These are phyloP conservation scores for Porites rus DNA, from an alignment of 92 coral and sea anemone species.

Conservation along the genomic window DNA sequence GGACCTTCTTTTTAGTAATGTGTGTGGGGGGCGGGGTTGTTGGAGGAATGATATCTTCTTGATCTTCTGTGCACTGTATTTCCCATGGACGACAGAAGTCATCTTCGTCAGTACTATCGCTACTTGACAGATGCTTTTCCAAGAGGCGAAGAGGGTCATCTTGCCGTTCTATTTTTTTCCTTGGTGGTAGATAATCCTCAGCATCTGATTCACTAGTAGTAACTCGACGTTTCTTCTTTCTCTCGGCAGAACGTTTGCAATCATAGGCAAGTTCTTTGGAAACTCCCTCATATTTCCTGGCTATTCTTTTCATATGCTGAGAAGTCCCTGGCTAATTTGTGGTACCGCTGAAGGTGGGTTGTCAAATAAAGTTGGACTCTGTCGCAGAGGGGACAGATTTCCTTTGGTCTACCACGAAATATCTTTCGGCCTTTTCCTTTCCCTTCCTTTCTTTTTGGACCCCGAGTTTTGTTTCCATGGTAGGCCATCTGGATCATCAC, in stretches of 20 bases:
- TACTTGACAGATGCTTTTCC: background rate
- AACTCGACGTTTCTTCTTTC: background rate
- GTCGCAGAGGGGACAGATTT: background rate
- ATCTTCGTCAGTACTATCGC: background rate
- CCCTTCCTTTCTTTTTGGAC: background rate
- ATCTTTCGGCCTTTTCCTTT: background rate
- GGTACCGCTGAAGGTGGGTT: background rate
- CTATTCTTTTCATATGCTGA: background rate
- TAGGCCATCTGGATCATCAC: background rate
- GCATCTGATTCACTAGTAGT: background rate
- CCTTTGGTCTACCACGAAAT: background rate
- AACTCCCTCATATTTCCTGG: background rate
- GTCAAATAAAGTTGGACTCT: background rate
- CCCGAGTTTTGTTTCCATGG: background rate
- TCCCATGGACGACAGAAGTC: background rate
- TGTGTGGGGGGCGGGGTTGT: too few relatives aligned
- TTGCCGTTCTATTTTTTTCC: background rate
- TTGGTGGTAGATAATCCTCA: background rate
- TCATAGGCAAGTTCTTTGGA: background rate
- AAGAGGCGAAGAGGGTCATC: background rate
- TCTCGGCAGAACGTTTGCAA: background rate
- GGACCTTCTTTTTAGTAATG: too few relatives aligned
- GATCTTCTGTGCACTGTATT: too few relatives aligned
- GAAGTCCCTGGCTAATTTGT: background rate
- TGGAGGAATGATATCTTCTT: too few relatives aligned